These are phyloP conservation scores for Colletes collaris DNA, from an alignment of 2,888 invertebrate species.

Conservation along the genomic window DNA sequence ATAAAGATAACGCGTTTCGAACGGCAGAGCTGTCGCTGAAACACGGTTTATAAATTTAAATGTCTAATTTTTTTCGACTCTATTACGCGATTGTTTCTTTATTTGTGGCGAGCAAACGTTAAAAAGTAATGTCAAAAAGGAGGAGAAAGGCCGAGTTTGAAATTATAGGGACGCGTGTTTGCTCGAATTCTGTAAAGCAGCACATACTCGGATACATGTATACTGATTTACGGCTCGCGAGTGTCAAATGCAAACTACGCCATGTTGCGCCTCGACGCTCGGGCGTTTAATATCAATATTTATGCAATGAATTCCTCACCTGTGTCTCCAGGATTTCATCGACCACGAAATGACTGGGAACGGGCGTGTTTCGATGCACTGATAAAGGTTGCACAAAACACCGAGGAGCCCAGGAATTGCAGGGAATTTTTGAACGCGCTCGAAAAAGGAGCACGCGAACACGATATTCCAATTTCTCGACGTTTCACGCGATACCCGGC, in stretches of 20 bases:
- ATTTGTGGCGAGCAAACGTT: too few relatives aligned
- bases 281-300: constrained; percentile 37
- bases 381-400: neutral
- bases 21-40: too few relatives aligned
- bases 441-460: neutral
- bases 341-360: neutral
- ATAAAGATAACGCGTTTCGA: too few relatives aligned
- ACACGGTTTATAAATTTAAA: too few relatives aligned
- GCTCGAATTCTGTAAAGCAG: neutral
- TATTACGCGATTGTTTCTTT: too few relatives aligned
- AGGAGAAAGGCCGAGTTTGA: too few relatives aligned
- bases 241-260: constrained; percentile 35
- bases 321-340: constrained; percentile 17
- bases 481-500: neutral
- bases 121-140: too few relatives aligned
- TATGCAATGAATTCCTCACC: constrained; percentile 32
- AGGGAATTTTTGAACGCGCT: neutral
- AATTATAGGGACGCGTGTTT: too few relatives aligned
- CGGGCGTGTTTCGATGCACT: neutral
- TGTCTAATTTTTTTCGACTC: too few relatives aligned
- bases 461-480: neutral
- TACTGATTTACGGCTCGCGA: constrained; percentile 5
- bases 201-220: neutral
- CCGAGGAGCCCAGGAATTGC: neutral
- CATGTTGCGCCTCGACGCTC: constrained; percentile 8